Percentiles rank a stretch among this genome's conserved stretches.
Evolutionary conservation across 2,113 vertebrate genomes (phyloP).

Genomic region (Cyanocitta stelleri): DNA sequence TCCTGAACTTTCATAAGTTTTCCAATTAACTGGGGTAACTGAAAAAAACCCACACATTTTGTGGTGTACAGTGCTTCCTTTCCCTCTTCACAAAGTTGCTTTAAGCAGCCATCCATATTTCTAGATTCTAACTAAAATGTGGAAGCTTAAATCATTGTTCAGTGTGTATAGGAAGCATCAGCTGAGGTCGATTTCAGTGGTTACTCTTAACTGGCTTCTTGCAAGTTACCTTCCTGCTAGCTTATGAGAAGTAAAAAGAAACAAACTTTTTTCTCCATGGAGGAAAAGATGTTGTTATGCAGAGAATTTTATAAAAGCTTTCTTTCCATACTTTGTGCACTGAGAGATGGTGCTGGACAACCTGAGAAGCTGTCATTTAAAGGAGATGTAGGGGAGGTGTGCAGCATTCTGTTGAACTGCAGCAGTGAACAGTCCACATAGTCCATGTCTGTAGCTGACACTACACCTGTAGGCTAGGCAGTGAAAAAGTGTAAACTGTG

Average conservation of each 20-base stretch:
- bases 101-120: constrained; percentile 4
- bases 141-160: neutral
- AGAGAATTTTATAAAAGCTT: neutral
- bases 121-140: neutral
- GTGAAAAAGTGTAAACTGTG: neutral
- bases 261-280: fast-evolving
- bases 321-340: neutral
- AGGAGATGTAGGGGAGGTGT: neutral
- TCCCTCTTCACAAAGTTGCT: neutral
- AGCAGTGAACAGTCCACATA: neutral
- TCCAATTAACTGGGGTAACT: constrained; percentile 76
- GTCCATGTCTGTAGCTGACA: neutral
- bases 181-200: neutral
- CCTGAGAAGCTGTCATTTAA: neutral
- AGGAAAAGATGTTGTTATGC: neutral
- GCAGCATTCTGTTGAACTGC: neutral
- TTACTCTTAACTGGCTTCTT: neutral
- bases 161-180: neutral
- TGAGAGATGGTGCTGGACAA: neutral
- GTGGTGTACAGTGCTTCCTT: neutral
- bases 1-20: constrained; percentile 71
- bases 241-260: neutral
- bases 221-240: neutral
- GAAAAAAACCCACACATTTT: constrained; percentile 62
- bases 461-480: neutral